Conservation (phyloP, 2,888 invertebrate species). For the Actias luna region DNA sequence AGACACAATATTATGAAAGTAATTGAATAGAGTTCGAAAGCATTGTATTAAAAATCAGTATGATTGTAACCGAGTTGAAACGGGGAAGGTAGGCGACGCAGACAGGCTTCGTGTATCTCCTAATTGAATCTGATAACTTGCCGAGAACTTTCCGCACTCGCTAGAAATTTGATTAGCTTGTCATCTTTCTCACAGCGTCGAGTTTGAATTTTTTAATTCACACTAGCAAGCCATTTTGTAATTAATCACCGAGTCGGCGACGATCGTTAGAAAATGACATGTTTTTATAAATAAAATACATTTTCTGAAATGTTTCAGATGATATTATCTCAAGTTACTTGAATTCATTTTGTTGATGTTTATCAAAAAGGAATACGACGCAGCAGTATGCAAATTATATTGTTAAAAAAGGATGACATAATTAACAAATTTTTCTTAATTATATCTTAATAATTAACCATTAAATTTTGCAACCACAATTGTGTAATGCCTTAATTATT, state of each 20-base stretch:
- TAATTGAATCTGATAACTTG: constrained; percentile 76
- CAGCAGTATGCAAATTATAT: no score
- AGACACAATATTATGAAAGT: not conserved
- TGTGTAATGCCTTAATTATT: no score
- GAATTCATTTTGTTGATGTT: no score
- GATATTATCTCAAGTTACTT: no score
- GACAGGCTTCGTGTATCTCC: constrained; percentile 55
- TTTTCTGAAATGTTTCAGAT: no score
- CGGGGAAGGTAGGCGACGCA: constrained; percentile 26
- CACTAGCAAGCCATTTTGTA: constrained; percentile 41
- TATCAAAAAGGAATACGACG: no score
- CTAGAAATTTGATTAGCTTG: constrained; percentile 71
- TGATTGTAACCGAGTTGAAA: constrained; percentile 4
- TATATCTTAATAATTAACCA: no score
- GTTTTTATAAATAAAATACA: constrained; percentile 21
- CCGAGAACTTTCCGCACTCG: constrained; percentile 64
- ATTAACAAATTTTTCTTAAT: no score
- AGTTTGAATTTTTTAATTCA: constrained; percentile 58
- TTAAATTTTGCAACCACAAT: no score
- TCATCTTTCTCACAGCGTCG: constrained; percentile 62
- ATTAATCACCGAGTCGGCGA: constrained; percentile 40
- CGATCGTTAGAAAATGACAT: constrained; percentile 36
- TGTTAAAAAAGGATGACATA: no score
- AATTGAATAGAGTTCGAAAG: not conserved
- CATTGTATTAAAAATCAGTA: constrained; percentile 6